Base-by-base conservation (phyloP, 2,113 vertebrate species). In the Aleadryas rufinucha region DNA sequence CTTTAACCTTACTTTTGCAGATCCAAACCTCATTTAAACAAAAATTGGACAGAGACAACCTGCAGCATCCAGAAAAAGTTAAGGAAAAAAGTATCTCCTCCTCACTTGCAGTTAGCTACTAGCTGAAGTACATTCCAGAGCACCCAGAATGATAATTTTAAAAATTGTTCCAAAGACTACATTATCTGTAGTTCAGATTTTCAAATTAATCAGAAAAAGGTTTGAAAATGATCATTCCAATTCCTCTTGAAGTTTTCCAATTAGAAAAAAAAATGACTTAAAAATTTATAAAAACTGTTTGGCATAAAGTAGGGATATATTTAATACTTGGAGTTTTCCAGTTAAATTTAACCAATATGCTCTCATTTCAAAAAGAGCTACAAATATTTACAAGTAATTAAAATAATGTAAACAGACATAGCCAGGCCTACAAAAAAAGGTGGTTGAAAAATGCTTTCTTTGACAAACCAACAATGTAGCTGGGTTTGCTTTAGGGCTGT, bases 351-450 rank as follows among this genome's bases (percentile, higher is more conserved):
- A 44, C 24, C 49, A 82, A 52, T 37, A 57, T 5, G 35, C 5
- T 11, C 23, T 57, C 3, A 37, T 81, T 89, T 81, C 27, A 94
- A 75, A 71, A 79, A 74, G 4, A 87, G 30, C 5, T 78, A n/a
- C 15, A 89, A 71, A 39, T 87, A 76, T 56, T 85, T 94, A 68
- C 35, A 82, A 82, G 23, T 35, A 87, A 74, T 82, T 61, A 68
- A 66, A 84, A 14, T 30, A 65, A 81, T 16, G 30, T 66, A 81
- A 89, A 69, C 16, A 84, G 60, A 66, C 39, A 84, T 7, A 61
- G 47, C 6, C 26, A 64, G 33, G 24, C 10, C 57, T 52, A 85
- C 12, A 30, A 56, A 77, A 81, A 35, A 56, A n/a, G 0, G 8
- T 4, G 56, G n/a, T 5, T 4, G 4, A 65, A 71, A 91, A 35